Conservation (phyloP, 2,113 vertebrate species). For the Pterocles burchelli region DNA sequence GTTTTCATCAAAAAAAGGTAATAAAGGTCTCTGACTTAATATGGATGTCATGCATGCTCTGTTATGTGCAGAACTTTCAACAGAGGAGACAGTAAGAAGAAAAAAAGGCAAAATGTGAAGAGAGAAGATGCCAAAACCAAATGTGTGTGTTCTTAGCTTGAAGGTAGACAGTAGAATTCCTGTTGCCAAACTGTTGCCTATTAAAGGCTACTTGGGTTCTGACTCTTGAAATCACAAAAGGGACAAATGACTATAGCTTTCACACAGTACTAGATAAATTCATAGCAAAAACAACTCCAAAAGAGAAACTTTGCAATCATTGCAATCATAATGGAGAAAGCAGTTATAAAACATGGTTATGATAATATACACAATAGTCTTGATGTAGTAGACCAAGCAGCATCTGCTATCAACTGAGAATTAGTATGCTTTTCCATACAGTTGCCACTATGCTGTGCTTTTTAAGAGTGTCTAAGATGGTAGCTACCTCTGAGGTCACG, state of each 20-base stretch:
- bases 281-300: background rate
- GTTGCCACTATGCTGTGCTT: background rate
- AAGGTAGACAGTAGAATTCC: background rate
- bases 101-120: background rate
- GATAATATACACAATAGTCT: too few species aligned
- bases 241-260: background rate
- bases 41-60: background rate
- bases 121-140: background rate
- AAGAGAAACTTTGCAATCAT: background rate
- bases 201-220: background rate
- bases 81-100: background rate
- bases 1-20: background rate
- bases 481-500: background rate
- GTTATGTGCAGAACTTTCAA: background rate
- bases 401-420: background rate
- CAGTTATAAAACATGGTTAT: background rate
- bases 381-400: background rate
- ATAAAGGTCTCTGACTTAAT: background rate
- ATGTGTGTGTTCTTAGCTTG: background rate
- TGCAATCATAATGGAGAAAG: background rate
- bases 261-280: background rate
- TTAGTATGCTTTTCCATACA: background rate
- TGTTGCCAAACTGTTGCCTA: rapidly evolving
- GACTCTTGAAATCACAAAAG: background rate
- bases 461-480: background rate